phyloP scores from a whole-genome alignment of 2,113 vertebrate species.

The Mohoua ochrocephala region DNA sequence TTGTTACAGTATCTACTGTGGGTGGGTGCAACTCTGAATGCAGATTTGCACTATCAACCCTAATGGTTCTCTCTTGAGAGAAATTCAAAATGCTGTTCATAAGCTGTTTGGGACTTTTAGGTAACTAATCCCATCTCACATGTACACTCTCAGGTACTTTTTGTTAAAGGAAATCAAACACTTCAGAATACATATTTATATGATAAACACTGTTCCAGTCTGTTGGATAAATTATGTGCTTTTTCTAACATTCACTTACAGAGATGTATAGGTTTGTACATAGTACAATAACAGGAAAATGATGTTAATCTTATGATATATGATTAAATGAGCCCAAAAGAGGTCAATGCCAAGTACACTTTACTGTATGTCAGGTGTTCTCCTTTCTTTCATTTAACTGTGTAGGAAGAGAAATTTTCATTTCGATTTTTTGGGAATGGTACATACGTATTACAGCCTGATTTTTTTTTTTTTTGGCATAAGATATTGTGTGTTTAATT shows the following conservation, averaged over 20 bases:
- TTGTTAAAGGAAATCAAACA: not conserved
- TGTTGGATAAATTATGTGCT: not conserved
- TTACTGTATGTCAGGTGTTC: not conserved
- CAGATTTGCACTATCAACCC: not conserved
- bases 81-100: slow-evolving; percentile 13
- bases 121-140: slow-evolving; percentile 21
- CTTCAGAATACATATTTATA: not conserved
- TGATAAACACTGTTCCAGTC: not conserved
- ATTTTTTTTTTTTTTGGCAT: not conserved
- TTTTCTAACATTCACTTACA: not conserved
- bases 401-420: not conserved
- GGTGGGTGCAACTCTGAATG: not conserved
- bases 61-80: not conserved
- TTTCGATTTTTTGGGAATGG: not conserved
- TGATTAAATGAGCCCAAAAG: not conserved
- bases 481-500: slow-evolving; percentile 41
- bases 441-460: not conserved
- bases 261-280: not conserved
- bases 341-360: not conserved
- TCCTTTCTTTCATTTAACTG: not conserved
- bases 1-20: not conserved
- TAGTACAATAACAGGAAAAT: not conserved
- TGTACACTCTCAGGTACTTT: not conserved
- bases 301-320: not conserved
- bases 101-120: slow-evolving; percentile 14